phyloP scores from a whole-genome alignment of 2,797 vertebrate genomes.

The Avahi laniger region DNA sequence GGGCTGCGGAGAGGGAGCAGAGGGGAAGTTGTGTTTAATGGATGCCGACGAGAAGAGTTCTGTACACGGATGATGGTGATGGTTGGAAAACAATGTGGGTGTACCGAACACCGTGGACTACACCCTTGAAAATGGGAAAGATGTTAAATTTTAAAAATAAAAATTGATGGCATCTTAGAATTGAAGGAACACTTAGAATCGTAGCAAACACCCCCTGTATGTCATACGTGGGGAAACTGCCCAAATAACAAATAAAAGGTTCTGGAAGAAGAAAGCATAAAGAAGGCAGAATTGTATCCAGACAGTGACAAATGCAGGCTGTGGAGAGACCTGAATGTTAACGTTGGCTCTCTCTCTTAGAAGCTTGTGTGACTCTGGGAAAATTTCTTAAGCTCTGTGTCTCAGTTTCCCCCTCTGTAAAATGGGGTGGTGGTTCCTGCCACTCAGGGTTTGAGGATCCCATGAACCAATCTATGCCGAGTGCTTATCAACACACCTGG shows the following conservation, averaged over 20 bases:
- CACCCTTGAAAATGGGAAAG: not conserved
- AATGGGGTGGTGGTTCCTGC: not conserved
- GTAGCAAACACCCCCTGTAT: not conserved
- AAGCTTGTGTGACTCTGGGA: not conserved
- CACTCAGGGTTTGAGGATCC: not conserved
- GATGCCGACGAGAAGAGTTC: not conserved
- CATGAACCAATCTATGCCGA: not conserved
- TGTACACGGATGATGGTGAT: not conserved
- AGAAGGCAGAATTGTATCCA: not conserved
- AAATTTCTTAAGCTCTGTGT: not conserved
- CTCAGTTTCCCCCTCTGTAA: not conserved
- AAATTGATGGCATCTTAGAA: not conserved
- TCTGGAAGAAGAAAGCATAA: not conserved
- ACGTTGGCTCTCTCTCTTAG: not conserved
- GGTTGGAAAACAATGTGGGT: not conserved
- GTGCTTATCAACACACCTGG: not conserved
- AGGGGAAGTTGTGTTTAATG: not conserved
- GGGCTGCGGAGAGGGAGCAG: no score
- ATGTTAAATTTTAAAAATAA: not conserved
- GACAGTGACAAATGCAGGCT: not conserved
- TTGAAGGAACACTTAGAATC: not conserved
- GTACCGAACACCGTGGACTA: not conserved
- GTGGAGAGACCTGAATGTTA: not conserved
- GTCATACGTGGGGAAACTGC: not conserved
- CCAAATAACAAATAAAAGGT: not conserved